phyloP scores from a whole-genome alignment of 2,113 vertebrate species.

The Pungitius pungitius region DNA sequence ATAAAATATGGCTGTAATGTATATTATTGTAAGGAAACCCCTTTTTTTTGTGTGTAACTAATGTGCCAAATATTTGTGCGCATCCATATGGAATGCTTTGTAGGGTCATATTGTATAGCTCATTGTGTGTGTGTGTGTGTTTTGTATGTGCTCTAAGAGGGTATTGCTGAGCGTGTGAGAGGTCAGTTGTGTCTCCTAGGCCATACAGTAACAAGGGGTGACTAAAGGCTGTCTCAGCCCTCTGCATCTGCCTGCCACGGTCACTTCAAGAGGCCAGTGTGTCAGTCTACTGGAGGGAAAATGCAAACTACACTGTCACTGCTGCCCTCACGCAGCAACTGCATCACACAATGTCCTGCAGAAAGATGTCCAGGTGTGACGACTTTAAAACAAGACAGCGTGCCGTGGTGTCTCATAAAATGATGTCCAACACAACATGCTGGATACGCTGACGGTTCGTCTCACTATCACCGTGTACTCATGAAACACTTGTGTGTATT shows the following conservation, averaged over 20 bases:
- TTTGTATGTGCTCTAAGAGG: constrained; percentile 6
- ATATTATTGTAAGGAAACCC: not conserved
- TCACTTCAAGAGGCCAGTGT: constrained; percentile 65
- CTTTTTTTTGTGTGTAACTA: not conserved
- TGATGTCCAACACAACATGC: not conserved
- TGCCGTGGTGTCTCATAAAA: constrained; percentile 11
- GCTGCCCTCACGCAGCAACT: constrained; percentile 45
- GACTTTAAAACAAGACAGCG: constrained; percentile 20
- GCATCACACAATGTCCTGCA: constrained; percentile 29
- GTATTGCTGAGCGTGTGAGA: constrained; percentile 33
- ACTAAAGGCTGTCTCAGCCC: constrained; percentile 73
- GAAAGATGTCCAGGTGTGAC: constrained; percentile 33
- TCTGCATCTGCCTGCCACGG: constrained; percentile 38
- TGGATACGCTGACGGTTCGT: not conserved
- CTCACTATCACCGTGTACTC: not conserved
- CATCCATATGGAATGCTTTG: not conserved
- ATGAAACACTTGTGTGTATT: not conserved
- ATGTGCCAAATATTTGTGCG: not conserved
- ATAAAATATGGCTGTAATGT: not conserved
- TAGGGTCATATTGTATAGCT: not conserved
- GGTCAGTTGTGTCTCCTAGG: constrained; percentile 52
- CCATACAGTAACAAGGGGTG: constrained; percentile 63
- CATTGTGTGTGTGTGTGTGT: not conserved
- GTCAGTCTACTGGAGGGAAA: constrained; percentile 63
- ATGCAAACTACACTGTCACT: constrained; percentile 59